These are phyloP conservation scores for Sphyrna mokarran DNA, from an alignment of 2,113 vertebrate species.

Conservation along the genomic window DNA sequence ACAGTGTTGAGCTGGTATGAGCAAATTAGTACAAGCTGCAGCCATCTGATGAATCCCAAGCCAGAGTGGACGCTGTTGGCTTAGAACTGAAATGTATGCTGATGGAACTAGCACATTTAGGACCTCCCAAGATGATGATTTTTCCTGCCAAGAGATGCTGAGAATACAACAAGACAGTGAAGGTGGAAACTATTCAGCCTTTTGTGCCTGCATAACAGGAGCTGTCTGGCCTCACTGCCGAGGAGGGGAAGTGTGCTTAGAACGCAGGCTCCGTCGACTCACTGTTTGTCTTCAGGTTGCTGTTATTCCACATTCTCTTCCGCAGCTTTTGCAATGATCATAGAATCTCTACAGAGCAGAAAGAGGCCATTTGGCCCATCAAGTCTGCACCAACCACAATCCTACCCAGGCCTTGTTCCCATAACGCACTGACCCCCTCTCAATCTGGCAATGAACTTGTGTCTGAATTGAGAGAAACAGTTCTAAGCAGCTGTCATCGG, in stretches of 20 bases:
- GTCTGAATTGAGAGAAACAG: too few species aligned
- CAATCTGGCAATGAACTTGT: too few species aligned
- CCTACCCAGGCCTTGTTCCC: too few species aligned
- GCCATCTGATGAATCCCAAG: neutral
- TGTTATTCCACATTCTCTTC: neutral
- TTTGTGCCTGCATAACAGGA: neutral
- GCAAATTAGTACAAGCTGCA: too few species aligned
- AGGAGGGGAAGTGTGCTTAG: neutral
- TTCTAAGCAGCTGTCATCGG: too few species aligned
- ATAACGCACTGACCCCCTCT: too few species aligned
- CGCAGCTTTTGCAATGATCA: neutral
- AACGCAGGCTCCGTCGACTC: neutral
- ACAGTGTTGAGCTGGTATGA: too few species aligned
- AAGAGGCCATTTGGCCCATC: too few species aligned
- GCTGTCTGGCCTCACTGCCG: neutral
- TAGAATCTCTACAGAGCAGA: too few species aligned
- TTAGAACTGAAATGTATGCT: neutral
- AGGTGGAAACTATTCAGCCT: neutral
- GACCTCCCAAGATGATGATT: neutral
- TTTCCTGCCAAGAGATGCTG: neutral
- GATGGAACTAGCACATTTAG: neutral
- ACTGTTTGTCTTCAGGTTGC: neutral
- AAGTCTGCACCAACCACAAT: too few species aligned
- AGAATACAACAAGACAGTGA: too few species aligned
- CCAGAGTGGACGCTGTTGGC: too few species aligned